Conservation (phyloP, 2,113 vertebrate genomes). For the Pluvialis apricaria region DNA sequence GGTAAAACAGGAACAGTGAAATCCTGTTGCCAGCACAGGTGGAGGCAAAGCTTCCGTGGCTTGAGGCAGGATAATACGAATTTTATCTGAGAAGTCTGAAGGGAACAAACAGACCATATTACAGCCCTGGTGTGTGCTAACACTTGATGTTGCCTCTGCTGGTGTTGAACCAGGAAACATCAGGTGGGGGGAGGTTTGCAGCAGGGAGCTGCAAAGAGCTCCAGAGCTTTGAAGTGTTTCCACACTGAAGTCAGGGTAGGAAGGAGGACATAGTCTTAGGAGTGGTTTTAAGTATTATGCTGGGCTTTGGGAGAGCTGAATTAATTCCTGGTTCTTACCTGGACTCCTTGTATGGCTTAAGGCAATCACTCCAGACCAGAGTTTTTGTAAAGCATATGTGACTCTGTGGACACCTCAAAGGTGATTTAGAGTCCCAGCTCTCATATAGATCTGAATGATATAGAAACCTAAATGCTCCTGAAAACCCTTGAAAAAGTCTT, state of each 20-base stretch:
- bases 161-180: not conserved
- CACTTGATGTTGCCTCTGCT: not conserved
- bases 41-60: not conserved
- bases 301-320: not conserved
- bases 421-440: not conserved
- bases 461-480: not conserved
- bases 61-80: not conserved
- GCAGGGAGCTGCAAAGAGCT: not conserved
- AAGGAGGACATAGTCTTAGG: not conserved
- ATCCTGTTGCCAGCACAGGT: not conserved
- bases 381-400: not conserved
- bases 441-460: not conserved
- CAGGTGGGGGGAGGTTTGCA: not conserved
- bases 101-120: not conserved
- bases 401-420: not conserved
- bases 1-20: not conserved
- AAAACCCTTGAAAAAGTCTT: not conserved
- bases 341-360: not conserved
- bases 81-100: not conserved
- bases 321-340: not conserved
- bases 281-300: not conserved
- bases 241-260: not conserved
- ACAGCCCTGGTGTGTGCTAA: not conserved
- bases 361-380: not conserved
- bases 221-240: not conserved